Evolutionary conservation across 2,888 invertebrate species (phyloP).

Genomic region (Epinotia bilunana): DNA sequence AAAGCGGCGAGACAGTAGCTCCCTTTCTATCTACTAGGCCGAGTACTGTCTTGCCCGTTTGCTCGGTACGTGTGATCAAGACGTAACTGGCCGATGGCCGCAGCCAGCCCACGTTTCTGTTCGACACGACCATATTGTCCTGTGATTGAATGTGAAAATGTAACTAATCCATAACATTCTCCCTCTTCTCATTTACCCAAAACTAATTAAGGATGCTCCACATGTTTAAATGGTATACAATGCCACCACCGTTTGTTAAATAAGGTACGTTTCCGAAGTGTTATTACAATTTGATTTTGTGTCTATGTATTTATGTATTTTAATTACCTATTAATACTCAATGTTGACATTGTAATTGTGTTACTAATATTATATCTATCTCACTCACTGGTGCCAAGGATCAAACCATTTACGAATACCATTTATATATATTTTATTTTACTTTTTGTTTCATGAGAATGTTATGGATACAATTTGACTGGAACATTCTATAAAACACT

Average conservation of each 20-base stretch:
- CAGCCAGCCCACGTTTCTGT: constrained; percentile 61
- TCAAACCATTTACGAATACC: constrained; percentile 42
- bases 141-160: constrained; percentile 71
- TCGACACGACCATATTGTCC: constrained; percentile 61
- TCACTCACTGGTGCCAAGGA: constrained; percentile 75
- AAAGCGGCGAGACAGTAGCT: too few species aligned
- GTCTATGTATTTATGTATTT: constrained; percentile 72
- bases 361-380: constrained; percentile 65
- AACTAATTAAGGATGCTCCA: constrained; percentile 84
- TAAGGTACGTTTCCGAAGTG: constrained; percentile 81
- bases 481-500: constrained; percentile 59
- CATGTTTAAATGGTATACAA: constrained; percentile 81
- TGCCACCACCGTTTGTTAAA: constrained; percentile 81
- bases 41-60: too few species aligned
- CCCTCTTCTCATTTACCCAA: constrained; percentile 83
- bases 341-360: constrained; percentile 65
- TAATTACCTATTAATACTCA: constrained; percentile 58
- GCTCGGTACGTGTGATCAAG: too few species aligned
- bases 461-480: constrained; percentile 74
- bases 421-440: constrained; percentile 47
- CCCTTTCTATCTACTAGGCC: too few species aligned
- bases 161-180: constrained; percentile 85
- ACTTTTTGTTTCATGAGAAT: constrained; percentile 65
- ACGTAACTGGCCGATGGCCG: not conserved
- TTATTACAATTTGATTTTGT: constrained; percentile 77